phyloP scores from a whole-genome alignment of 2,113 vertebrate genomes.

The Mormyrus lacerda region DNA sequence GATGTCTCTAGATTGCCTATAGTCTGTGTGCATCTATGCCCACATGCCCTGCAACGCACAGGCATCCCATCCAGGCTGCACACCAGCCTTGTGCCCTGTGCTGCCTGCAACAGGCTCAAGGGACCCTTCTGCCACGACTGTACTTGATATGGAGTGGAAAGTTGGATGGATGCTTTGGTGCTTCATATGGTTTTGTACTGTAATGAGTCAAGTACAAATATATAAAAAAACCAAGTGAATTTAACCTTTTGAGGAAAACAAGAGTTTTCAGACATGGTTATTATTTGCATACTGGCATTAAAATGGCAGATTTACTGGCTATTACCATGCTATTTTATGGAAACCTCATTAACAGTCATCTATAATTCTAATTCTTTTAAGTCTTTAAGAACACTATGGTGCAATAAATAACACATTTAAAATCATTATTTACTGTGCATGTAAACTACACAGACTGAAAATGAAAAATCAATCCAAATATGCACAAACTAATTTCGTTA shows the following conservation, averaged over 20 bases:
- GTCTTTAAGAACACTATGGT: too few relatives aligned
- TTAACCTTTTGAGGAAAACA: background rate
- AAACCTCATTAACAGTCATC: background rate
- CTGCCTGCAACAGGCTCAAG: background rate
- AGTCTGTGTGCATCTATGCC: background rate
- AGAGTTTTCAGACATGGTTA: background rate
- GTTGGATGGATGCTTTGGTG: background rate
- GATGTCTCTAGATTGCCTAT: background rate
- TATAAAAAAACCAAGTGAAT: background rate
- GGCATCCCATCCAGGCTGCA: background rate
- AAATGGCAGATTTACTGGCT: background rate
- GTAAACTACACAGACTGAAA: background rate
- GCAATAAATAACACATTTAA: background rate
- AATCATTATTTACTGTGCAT: background rate
- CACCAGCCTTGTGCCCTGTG: background rate
- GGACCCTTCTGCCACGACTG: background rate
- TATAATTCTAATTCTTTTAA: background rate
- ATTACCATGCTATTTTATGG: background rate
- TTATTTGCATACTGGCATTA: background rate
- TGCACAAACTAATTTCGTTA: background rate
- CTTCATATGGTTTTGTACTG: background rate
- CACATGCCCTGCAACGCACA: background rate
- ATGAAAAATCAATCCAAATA: background rate
- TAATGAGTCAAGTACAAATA: background rate
- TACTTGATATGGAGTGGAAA: background rate